Percentiles rank a stretch among this genome's conserved stretches.
Evolutionary conservation across 2,797 vertebrate species (phyloP).

Genomic region (Eleutherodactylus coqui): DNA sequence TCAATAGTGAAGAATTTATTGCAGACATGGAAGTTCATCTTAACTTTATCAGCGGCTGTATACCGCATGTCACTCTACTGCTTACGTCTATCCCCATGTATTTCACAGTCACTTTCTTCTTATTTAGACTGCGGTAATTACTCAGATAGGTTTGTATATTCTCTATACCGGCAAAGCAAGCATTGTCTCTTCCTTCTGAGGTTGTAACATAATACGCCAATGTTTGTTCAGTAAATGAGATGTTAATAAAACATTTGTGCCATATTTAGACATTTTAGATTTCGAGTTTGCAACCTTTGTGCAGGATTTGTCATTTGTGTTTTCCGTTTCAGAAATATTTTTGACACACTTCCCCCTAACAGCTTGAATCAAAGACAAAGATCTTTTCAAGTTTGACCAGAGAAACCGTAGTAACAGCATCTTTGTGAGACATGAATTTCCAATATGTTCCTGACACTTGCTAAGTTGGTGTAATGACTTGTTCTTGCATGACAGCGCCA

Average conservation of each 20-base stretch:
- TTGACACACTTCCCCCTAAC: background rate
- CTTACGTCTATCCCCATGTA: background rate
- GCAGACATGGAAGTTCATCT: background rate
- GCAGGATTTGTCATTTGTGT: background rate
- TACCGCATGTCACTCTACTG: background rate
- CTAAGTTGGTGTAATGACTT: background rate
- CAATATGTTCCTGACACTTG: background rate
- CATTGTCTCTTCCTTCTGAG: background rate
- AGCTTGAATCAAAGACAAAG: conserved; percentile 21
- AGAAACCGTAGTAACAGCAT: conserved; percentile 1
- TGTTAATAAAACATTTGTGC: conserved; percentile 1
- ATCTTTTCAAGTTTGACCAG: conserved; percentile 19
- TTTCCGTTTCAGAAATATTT: conserved; percentile 2
- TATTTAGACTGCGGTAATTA: background rate
- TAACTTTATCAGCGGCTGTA: background rate
- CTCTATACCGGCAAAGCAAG: background rate
- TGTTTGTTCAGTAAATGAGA: conserved; percentile 13
- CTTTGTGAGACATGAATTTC: conserved; percentile 15
- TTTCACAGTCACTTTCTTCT: background rate
- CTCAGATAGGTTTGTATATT: background rate
- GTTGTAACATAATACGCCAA: background rate
- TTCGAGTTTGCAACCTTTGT: background rate
- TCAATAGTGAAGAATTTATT: conserved; percentile 16
- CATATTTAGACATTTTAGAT: conserved; percentile 20
- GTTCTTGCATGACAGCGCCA: conserved; percentile 55